Percentiles rank a stretch among this genome's conserved stretches.
Conservation (phyloP, 1,140 invertebrate genomes). For the Melipona quadrifasciata region DNA sequence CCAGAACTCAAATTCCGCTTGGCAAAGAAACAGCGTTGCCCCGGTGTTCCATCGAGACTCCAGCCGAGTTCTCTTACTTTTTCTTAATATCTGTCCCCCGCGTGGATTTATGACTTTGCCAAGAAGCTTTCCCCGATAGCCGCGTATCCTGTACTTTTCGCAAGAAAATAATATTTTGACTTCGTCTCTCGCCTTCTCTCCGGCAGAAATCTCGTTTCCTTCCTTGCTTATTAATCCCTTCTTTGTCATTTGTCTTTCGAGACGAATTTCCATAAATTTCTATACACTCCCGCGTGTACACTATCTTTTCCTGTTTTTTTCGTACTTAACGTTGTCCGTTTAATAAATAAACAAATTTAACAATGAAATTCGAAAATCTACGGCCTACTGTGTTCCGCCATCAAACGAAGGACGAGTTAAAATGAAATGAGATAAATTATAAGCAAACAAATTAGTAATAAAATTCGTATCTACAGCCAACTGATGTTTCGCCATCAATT, state of each 20-base stretch:
- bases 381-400: no score
- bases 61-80: slow-evolving; percentile 12
- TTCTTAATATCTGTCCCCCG: slow-evolving; percentile 13
- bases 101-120: slow-evolving; percentile 6
- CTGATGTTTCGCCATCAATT: no score
- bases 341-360: neutral
- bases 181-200: neutral
- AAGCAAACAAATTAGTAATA: neutral
- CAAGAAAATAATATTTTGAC: slow-evolving; percentile 5
- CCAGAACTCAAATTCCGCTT: neutral
- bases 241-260: neutral
- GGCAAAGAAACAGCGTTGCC: neutral
- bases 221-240: no score
- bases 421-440: neutral
- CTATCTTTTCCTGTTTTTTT: no score
- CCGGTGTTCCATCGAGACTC: neutral
- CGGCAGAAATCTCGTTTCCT: neutral
- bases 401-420: no score
- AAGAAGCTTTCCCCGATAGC: neutral
- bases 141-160: slow-evolving; percentile 2
- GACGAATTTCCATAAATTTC: neutral
- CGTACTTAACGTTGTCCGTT: neutral
- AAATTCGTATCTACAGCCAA: no score
- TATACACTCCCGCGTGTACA: neutral
- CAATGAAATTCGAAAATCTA: no score